Evolutionary conservation across 2,113 vertebrate genomes (phyloP).

Genomic region (Seriola dumerili): DNA sequence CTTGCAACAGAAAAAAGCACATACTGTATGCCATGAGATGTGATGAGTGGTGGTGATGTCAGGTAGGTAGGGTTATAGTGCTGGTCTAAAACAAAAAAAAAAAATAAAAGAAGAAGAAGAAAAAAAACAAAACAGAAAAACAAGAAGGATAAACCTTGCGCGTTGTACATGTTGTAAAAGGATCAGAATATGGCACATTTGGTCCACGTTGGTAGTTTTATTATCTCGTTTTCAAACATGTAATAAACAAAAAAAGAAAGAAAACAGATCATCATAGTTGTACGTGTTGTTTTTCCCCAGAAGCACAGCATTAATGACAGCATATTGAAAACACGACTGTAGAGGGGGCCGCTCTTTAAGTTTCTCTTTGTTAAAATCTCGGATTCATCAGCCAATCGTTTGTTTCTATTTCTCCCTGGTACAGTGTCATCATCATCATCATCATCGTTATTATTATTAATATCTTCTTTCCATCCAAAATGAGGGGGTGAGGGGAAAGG

Average conservation of each 20-base stretch:
- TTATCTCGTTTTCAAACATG: constrained; percentile 80
- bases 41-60: constrained; percentile 48
- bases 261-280: constrained; percentile 69
- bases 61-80: constrained; percentile 60
- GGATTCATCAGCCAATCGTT: constrained; percentile 72
- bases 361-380: constrained; percentile 58
- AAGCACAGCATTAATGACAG: constrained; percentile 81
- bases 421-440: constrained; percentile 46
- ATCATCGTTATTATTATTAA: constrained; percentile 44
- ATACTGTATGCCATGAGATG: constrained; percentile 62
- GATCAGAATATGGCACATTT: constrained; percentile 86
- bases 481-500: not conserved
- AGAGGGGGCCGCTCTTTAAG: constrained; percentile 58
- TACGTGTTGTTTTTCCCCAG: constrained; percentile 64
- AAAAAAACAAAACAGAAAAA: constrained; percentile 9
- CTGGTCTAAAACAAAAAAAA: constrained; percentile 55
- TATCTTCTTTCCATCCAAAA: constrained; percentile 68
- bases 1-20: constrained; percentile 76
- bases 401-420: constrained; percentile 70
- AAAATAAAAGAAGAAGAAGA: constrained; percentile 13
- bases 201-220: constrained; percentile 85
- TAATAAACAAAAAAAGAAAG: constrained; percentile 73
- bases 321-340: constrained; percentile 75
- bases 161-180: constrained; percentile 70
- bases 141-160: constrained; percentile 21